Base-by-base conservation (phyloP, 2,113 vertebrate genomes). In the Epinephelus lanceolatus region DNA sequence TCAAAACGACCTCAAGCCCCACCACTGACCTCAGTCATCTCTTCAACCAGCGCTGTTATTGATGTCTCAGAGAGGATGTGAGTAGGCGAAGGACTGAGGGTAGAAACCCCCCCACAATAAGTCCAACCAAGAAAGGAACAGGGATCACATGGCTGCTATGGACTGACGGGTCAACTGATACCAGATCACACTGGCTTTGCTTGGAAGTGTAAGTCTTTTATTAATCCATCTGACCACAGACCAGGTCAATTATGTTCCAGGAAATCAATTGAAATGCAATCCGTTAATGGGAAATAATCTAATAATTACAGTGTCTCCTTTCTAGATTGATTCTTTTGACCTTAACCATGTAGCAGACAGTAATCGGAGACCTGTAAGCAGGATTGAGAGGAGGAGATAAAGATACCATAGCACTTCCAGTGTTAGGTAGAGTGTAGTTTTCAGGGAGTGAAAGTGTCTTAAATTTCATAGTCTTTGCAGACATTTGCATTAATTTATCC, bases 151-250 rank as follows among this genome's bases (percentile, higher is more conserved):
- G 81, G 73, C 61, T 80, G 90, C 74, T 77, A 89, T 93, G 93
- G 91, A 90, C 86, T 76, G 83, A 89, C 60, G 3, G 79, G 83
- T 89, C 90, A 88, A 68, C 87, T 86, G 88, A 92, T 84, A 88
- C 76, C 86, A 69, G 72, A 90, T 89, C 78, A 30, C 37, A 11
- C 81, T 55, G 86, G 89, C 69, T 74, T 69, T 84, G 73, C 71
- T 92, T 79, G 78, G 82, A 91, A 81, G 71, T 89, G 92, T 94
- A 89, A 94, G 93, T 93, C 60, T 71, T 75, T 74, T 76, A 70
- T 82, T 69, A 79, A 83, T 59, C 47, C 25, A n/a, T 86, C 65
- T 77, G 76, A 86, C 70, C 67, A 75, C 71, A 77, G 33, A 75
- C 30, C 51, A 80, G 37, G 51, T 83, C 78, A 66, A 45, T 79